Evolutionary conservation across 2,113 vertebrate genomes (phyloP).

Genomic region (Sinocyclocheilus rhinocerous): DNA sequence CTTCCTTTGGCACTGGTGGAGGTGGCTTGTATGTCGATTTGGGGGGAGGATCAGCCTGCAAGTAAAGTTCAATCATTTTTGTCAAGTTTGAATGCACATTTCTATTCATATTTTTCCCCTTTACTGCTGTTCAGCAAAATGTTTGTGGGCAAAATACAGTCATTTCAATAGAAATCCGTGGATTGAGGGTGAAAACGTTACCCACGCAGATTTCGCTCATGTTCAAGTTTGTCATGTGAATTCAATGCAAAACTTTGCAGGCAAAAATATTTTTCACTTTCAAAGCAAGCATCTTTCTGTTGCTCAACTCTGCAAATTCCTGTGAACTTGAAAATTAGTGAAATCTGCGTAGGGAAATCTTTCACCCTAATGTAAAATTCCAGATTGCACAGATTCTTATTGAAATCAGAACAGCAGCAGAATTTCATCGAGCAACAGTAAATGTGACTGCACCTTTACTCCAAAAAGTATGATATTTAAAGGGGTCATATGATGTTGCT

Average conservation of each 20-base stretch:
- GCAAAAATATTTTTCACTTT: not conserved
- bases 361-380: not conserved
- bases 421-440: not conserved
- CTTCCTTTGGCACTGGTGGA: slow-evolving; percentile 81
- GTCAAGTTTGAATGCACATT: not conserved
- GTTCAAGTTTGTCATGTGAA: too few species aligned
- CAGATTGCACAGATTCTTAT: not conserved
- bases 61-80: not conserved
- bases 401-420: not conserved
- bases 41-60: slow-evolving; percentile 73
- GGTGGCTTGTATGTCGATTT: slow-evolving; percentile 80
- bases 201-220: too few species aligned
- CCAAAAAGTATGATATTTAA: not conserved
- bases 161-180: not conserved
- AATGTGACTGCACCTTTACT: not conserved
- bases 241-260: too few species aligned
- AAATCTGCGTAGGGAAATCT: not conserved
- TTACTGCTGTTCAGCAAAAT: not conserved
- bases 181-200: too few species aligned
- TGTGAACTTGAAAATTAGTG: not conserved
- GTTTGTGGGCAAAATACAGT: not conserved
- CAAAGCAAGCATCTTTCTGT: not conserved
- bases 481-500: too few species aligned
- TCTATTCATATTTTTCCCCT: not conserved
- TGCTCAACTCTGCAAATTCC: not conserved